Evolutionary conservation across 2,797 vertebrate genomes (phyloP).

Genomic region (Crax fasciolata): DNA sequence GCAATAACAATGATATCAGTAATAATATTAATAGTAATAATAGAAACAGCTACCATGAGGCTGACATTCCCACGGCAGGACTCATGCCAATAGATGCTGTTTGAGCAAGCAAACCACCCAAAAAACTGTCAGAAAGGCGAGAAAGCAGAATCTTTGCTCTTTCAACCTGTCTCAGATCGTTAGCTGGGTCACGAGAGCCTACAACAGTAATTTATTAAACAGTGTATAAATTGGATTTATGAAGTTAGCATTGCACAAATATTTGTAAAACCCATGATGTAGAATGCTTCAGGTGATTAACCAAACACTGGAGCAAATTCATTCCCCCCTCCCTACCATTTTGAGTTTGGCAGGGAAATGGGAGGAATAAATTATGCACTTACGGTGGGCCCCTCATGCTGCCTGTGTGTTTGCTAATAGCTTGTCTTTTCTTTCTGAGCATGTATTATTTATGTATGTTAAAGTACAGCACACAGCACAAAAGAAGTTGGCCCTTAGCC

Average conservation of each 20-base stretch:
- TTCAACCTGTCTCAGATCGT: not conserved
- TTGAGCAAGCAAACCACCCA: not conserved
- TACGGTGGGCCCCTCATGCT: not conserved
- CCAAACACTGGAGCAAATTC: not conserved
- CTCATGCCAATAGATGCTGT: rapidly evolving
- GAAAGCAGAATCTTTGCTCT: not conserved
- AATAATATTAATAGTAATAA: not conserved
- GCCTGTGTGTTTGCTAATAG: not conserved
- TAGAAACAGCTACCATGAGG: not conserved
- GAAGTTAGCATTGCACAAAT: not conserved
- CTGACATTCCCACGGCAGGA: not conserved
- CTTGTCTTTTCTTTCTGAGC: not conserved
- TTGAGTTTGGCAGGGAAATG: not conserved
- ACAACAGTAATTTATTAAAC: not conserved
- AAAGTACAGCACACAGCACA: not conserved
- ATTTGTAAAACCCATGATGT: not conserved
- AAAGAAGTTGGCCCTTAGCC: not conserved
- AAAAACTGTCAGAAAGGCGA: not conserved
- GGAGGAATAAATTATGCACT: slow-evolving; percentile 16
- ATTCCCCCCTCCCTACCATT: not conserved
- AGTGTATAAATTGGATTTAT: not conserved
- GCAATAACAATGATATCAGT: not conserved
- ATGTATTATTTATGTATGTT: not conserved
- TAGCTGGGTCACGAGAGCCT: not conserved
- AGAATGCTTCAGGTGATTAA: not conserved